Base-by-base conservation (phyloP, 2,888 invertebrate genomes). In the Mesoligia furuncula region DNA sequence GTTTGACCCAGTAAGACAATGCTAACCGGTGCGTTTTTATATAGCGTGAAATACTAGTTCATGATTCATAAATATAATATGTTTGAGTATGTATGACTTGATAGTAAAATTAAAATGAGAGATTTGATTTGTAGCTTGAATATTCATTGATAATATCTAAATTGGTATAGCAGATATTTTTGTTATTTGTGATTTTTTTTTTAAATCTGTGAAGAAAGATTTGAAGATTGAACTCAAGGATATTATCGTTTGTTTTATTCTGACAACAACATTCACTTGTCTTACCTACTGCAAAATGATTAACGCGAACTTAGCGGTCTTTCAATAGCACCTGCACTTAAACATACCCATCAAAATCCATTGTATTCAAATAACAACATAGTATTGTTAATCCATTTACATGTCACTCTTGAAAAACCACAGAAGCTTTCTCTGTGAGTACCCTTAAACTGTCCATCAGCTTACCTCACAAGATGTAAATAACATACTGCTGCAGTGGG, bases 1-100 rank as follows among this genome's bases (percentile, higher is more conserved):
- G 77, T 45, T 77, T 89, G 89, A 89, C 88, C 88, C 79, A 88
- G 77, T 84, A 77, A 89, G 57, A 83, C 82, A 83, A 79, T 85
- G 88, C 74, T 77, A 88, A 86, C 85, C 71, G 65, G 80, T 80
- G 76, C 67, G 71, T 71, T 87, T 75, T 80, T 81, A 74, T 74
- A 67, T 45, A 27, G 42, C 70, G 48, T 74, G 73, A 54, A 67
- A 81, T 77, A 51, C 57, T 31, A 57, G 64, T n/a, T 51, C 45
- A 65, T 80, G 62, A 83, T 45, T 77, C 67, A 65, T 71, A 20
- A 66, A 65, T 80, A 27, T 36, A 42, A 13, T 39, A 27, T 59
- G 45, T 73, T 39, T 59, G 31, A 73, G 48, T 81, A 39, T 42
- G 15, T 82, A 54, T 51, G 61, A 64, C 24, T 82, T 59, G 36